Evolutionary conservation across 2,888 invertebrate genomes (phyloP).

Genomic region (Bugula neritina): DNA sequence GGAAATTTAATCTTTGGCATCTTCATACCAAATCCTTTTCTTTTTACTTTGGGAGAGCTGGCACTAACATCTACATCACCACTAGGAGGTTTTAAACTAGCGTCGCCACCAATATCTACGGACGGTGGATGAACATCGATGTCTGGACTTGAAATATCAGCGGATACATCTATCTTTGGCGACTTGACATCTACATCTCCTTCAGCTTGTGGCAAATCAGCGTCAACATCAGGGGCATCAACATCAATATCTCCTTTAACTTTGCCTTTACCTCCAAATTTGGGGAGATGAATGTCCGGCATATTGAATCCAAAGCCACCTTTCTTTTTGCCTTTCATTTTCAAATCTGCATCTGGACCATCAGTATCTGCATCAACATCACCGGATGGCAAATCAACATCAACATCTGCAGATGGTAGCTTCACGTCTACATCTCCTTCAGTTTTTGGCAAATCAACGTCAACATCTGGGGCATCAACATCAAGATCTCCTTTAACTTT

Average conservation of each 20-base stretch:
- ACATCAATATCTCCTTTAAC: conserved; percentile 9
- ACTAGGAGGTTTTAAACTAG: background rate
- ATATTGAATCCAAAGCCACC: conserved; percentile 25
- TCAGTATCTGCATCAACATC: background rate
- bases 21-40: conserved; percentile 20
- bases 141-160: background rate
- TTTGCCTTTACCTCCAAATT: conserved; percentile 28
- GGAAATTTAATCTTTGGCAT: conserved; percentile 23
- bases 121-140: background rate
- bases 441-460: background rate
- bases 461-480: background rate
- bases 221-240: conserved; percentile 9
- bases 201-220: background rate
- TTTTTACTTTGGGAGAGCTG: conserved; percentile 1
- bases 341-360: conserved; percentile 25
- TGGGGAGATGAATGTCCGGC: conserved; percentile 17
- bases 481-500: conserved; percentile 24
- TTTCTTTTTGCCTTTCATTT: background rate
- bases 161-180: background rate
- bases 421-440: background rate
- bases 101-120: background rate
- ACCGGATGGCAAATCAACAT: background rate
- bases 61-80: conserved; percentile 24
- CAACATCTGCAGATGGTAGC: background rate
- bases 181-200: conserved; percentile 10